Evolutionary conservation across 2,888 invertebrate genomes (phyloP).

Genomic region (Quadroppia sp.): DNA sequence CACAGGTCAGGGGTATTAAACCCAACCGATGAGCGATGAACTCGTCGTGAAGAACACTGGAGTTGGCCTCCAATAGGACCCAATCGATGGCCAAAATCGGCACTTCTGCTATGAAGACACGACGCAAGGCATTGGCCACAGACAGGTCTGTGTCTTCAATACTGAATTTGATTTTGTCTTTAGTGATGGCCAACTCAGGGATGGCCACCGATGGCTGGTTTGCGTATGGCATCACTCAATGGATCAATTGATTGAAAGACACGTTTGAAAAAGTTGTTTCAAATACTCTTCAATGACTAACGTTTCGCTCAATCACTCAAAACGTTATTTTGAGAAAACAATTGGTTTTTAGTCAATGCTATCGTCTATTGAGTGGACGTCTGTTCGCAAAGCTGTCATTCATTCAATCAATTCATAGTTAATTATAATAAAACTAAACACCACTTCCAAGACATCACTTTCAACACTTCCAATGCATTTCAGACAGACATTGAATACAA

Average conservation of each 20-base stretch:
- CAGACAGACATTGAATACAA: too few relatives aligned
- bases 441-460: too few relatives aligned
- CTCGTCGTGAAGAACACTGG: constrained; percentile 96
- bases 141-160: constrained; percentile 97
- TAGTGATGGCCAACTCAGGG: constrained; percentile 70
- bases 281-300: too few relatives aligned
- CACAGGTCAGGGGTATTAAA: constrained; percentile 69
- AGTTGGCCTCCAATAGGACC: constrained; percentile 98
- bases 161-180: constrained; percentile 94
- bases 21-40: constrained; percentile 97
- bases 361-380: too few relatives aligned
- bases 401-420: too few relatives aligned
- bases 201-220: constrained; percentile 97
- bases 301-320: too few relatives aligned
- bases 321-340: too few relatives aligned
- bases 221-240: constrained; percentile 81
- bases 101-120: constrained; percentile 98
- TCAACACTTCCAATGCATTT: too few relatives aligned
- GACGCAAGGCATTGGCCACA: constrained; percentile 92
- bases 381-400: too few relatives aligned
- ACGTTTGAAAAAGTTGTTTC: too few relatives aligned
- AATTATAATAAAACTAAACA: too few relatives aligned
- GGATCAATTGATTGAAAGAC: constrained; percentile 11
- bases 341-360: too few relatives aligned
- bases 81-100: constrained; percentile 99